Evolutionary conservation across 2,113 vertebrate species (phyloP).

Genomic region (Vireo altiloquus): DNA sequence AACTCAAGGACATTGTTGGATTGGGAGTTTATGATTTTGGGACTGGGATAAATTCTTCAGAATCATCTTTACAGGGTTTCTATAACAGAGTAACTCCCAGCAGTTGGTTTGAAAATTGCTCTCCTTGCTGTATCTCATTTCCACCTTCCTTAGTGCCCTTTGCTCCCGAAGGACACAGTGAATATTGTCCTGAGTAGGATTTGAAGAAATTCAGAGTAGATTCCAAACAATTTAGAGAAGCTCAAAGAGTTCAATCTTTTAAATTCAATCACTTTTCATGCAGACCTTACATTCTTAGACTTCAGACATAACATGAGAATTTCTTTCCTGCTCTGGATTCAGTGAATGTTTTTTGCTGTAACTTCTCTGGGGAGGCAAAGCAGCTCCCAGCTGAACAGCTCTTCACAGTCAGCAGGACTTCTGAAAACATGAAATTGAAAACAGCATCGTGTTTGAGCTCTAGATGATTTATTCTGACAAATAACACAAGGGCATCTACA

Average conservation of each 20-base stretch:
- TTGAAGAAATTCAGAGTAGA: not conserved
- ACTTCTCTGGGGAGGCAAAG: not conserved
- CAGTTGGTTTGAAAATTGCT: not conserved
- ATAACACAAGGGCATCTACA: not conserved
- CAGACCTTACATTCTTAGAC: not conserved
- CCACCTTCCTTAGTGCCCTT: not conserved
- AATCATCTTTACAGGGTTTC: not conserved
- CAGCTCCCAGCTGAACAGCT: slow-evolving; percentile 12
- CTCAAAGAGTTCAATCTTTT: not conserved
- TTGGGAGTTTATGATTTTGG: not conserved
- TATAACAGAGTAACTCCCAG: not conserved
- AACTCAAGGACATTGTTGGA: not conserved
- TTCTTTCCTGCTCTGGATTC: not conserved
- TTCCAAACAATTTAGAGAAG: not conserved
- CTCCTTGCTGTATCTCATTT: not conserved
- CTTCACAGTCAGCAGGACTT: not conserved
- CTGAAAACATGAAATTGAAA: not conserved
- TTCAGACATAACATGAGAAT: not conserved
- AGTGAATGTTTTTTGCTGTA: not conserved
- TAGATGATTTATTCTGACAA: slow-evolving; percentile 1
- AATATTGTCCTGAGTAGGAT: not conserved
- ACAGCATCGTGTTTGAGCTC: not conserved
- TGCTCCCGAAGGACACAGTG: not conserved
- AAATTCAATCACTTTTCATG: not conserved
- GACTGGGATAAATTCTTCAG: not conserved